Percentiles rank a stretch among this genome's conserved stretches.
These are phyloP conservation scores for Peromyscus californicus DNA, from an alignment of 2,113 vertebrate species.

Conservation along the genomic window DNA sequence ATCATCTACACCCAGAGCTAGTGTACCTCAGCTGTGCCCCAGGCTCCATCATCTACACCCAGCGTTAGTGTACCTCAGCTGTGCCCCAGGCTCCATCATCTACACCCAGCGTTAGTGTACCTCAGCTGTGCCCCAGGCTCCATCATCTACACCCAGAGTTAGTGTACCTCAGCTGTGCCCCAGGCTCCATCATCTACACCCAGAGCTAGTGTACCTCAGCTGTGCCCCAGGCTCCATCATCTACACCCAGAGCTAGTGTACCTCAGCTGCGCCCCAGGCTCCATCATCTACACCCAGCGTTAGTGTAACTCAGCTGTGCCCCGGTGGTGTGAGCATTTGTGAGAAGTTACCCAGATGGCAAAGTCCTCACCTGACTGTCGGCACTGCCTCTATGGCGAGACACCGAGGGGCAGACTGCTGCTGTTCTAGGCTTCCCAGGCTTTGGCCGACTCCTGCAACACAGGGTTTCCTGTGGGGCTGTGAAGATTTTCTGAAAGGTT, in stretches of 20 bases:
- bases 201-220: no score
- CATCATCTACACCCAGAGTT: no score
- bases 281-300: rapidly evolving
- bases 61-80: no score
- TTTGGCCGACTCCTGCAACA: neutral
- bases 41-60: no score
- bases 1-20: no score
- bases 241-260: no score
- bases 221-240: neutral
- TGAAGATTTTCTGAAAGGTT: constrained; percentile 38
- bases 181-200: no score
- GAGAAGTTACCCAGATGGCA: neutral
- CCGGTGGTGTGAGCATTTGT: neutral
- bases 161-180: neutral
- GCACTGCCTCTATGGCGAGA: neutral
- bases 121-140: neutral
- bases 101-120: no score
- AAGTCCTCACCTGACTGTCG: rapidly evolving
- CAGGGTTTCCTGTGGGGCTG: neutral
- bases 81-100: neutral
- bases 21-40: no score
- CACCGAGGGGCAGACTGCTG: neutral
- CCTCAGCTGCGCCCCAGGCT: neutral
- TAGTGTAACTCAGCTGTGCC: neutral
- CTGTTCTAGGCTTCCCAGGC: neutral